These are phyloP conservation scores for Actinernus sp. DNA, from an alignment of 92 coral and sea anemone genomes.

Conservation along the genomic window DNA sequence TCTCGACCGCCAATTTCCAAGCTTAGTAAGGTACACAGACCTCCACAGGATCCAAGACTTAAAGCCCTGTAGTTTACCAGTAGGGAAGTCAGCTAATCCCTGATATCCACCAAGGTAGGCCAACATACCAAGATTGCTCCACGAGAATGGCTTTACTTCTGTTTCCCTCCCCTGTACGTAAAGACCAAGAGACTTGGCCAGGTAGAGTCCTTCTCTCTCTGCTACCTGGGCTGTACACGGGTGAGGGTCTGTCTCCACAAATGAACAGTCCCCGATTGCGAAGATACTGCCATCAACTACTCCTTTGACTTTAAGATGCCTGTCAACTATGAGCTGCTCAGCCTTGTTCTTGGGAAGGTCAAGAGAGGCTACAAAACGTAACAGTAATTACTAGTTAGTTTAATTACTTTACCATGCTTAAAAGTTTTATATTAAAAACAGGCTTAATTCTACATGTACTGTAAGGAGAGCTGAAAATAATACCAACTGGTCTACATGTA, in stretches of 20 bases:
- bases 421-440: too few relatives aligned
- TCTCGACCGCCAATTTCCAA: conserved; percentile 93
- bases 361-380: conserved; percentile 70
- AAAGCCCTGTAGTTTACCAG: conserved; percentile 91
- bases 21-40: conserved; percentile 93
- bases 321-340: conserved; percentile 85
- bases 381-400: too few relatives aligned
- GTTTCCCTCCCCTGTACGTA: conserved; percentile 55
- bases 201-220: conserved; percentile 88
- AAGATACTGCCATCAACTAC: conserved; percentile 75
- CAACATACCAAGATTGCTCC: conserved; percentile 94
- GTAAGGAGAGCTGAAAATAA: too few relatives aligned
- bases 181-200: conserved; percentile 81
- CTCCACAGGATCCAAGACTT: conserved; percentile 98
- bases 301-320: conserved; percentile 72
- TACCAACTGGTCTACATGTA: too few relatives aligned
- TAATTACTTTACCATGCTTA: too few relatives aligned
- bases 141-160: conserved; percentile 77
- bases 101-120: conserved; percentile 96
- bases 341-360: conserved; percentile 85
- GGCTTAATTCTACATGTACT: too few relatives aligned
- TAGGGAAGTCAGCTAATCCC: conserved; percentile 87
- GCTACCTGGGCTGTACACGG: conserved; percentile 99
- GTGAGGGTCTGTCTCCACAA: conserved; percentile 77
- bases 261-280: conserved; percentile 93